Base-by-base conservation (phyloP, 2,113 vertebrate species). In the Edolisoma coerulescens region DNA sequence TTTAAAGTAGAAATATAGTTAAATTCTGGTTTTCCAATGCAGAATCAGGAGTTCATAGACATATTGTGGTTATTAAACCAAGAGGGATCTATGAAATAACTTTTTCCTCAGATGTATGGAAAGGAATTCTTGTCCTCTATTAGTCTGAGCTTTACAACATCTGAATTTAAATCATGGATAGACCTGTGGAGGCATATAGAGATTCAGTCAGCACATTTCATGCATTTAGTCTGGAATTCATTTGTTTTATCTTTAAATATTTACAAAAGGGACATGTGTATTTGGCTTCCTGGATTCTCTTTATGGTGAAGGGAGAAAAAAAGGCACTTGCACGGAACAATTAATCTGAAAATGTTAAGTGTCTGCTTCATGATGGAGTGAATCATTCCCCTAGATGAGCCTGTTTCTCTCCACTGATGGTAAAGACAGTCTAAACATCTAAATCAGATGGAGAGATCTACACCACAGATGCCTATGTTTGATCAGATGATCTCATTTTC, bases 191-290 rank as follows among this genome's bases (percentile, higher is more conserved):
- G 23, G 16, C 15, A 67, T 39, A 63, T 64, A 83, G 52, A 70
- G n/a, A 77, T 65, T 90, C 37, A 80, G 32, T 84, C 45, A 84
- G 23, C 13, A 47, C 30, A 70, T 77, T 82, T 86, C 30, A 77
- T 42, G 28, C 27, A 64, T 70, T 93, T 78, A 67, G 27, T 63
- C 21, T 42, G 42, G 42, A 42, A 77, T 86, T 88, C 3, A 70
- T 92, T 81, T 77, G 30, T 86, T 71, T 95, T 42, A 74, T 89
- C 30, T 74, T 90, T 81, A 96, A 96, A 88, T 93, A 96, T 96
- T 92, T 95, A 75, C 69, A 56, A 52, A 67, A 81, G 47, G 45
- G 75, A 81, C 10, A 2, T 33, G 37, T 39, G 41, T 86, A 70
- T 93, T 92, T 84, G 21, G 93, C 73, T 93, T 92, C 37, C 52